These are phyloP conservation scores for Adrianichthys oophorus DNA, from an alignment of 2,797 vertebrate genomes.

Conservation along the genomic window DNA sequence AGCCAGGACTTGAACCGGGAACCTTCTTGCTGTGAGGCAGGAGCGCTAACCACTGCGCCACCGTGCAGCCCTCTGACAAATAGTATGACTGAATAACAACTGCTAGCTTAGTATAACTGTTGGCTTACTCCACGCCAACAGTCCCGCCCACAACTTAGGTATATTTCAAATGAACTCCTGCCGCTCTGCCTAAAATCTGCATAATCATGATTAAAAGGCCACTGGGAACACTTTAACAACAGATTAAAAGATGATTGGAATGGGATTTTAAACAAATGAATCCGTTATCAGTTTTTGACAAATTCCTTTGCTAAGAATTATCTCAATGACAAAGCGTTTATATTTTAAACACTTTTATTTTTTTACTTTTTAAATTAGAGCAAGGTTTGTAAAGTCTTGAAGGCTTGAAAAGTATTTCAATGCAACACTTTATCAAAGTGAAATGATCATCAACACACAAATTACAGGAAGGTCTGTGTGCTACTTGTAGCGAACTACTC, in stretches of 20 bases:
- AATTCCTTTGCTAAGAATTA: slow-evolving; percentile 15
- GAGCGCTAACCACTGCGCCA: too few relatives aligned
- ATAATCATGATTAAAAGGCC: neutral
- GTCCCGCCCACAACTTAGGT: too few relatives aligned
- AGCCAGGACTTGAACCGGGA: too few relatives aligned
- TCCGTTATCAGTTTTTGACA: slow-evolving; percentile 30
- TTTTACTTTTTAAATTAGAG: neutral
- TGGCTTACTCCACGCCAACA: too few relatives aligned
- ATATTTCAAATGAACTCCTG: too few relatives aligned
- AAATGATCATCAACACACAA: slow-evolving; percentile 6
- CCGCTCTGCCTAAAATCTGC: too few relatives aligned
- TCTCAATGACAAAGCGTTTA: slow-evolving; percentile 1
- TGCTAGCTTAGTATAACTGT: too few relatives aligned
- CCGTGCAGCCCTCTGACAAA: too few relatives aligned
- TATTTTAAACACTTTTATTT: too few relatives aligned
- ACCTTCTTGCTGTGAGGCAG: too few relatives aligned
- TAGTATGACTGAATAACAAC: too few relatives aligned
- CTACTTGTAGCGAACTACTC: slow-evolving; percentile 6
- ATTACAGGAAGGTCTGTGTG: neutral
- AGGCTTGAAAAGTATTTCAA: slow-evolving; percentile 11
- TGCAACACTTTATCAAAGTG: neutral
- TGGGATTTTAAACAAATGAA: neutral
- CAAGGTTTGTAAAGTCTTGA: neutral
- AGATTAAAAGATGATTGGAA: too few relatives aligned
- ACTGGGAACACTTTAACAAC: neutral